Conservation (phyloP, 2,113 vertebrate genomes). For the Malurus cyaneus region DNA sequence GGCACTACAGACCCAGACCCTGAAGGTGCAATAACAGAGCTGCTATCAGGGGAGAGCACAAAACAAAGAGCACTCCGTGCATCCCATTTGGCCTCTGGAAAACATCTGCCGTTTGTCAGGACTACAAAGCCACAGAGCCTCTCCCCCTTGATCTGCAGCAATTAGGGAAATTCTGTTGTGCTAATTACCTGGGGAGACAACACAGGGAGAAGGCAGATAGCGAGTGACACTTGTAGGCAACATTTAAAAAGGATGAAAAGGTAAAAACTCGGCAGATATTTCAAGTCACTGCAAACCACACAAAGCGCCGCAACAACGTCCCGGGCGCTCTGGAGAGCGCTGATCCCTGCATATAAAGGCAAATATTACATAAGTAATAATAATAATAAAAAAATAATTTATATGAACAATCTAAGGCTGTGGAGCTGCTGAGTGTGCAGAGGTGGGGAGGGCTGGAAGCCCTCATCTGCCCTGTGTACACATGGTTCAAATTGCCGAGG, state of each 20-base stretch:
- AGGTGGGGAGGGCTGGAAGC: background rate
- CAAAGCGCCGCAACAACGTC: background rate
- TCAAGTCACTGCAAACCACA: background rate
- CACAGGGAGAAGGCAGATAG: background rate
- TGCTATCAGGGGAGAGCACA: background rate
- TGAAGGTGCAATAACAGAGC: background rate
- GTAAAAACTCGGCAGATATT: background rate
- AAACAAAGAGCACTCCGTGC: constrained; percentile 4
- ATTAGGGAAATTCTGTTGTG: constrained; percentile 55
- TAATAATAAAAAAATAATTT: background rate
- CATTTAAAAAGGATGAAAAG: background rate
- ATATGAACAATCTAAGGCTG: background rate
- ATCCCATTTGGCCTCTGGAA: constrained; percentile 49
- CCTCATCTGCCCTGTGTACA: background rate
- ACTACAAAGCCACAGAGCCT: constrained; percentile 30
- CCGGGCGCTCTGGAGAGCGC: background rate
- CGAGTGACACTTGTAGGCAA: background rate
- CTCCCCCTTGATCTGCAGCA: constrained; percentile 44
- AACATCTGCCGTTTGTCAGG: constrained; percentile 48
- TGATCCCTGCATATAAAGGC: background rate
- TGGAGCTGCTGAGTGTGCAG: background rate
- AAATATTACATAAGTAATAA: background rate
- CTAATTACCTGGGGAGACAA: constrained; percentile 57
- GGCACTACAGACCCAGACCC: background rate
- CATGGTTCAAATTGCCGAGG: constrained; percentile 32